A percentile compares a stretch with the other conserved stretches of the same genome.
These are phyloP conservation scores for Cinara cedri DNA, from an alignment of 2,888 invertebrate genomes.

Conservation along the genomic window DNA sequence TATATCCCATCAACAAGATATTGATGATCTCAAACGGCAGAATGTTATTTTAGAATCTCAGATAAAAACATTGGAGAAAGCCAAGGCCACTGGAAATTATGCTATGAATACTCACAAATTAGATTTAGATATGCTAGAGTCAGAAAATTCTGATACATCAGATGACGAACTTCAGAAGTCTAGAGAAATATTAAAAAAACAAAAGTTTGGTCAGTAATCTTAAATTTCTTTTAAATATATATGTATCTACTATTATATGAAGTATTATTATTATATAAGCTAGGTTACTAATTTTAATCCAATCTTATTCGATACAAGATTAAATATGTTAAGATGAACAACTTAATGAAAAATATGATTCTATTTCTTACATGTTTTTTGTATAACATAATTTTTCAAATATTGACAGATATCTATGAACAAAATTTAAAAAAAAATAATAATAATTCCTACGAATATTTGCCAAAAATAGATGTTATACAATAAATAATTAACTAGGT, in stretches of 20 bases:
- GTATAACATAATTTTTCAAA: slow-evolving; percentile 15
- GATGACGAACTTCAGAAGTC: slow-evolving; percentile 63
- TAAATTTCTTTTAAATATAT: slow-evolving; percentile 7
- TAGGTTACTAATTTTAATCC: slow-evolving; percentile 32
- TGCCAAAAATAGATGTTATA: background rate
- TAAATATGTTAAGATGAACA: slow-evolving; percentile 3
- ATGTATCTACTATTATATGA: slow-evolving; percentile 25
- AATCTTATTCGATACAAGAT: slow-evolving; percentile 29
- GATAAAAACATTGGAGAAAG: slow-evolving; percentile 84
- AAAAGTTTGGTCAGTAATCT: slow-evolving; percentile 53
- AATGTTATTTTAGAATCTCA: slow-evolving; percentile 88
- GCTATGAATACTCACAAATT: slow-evolving; percentile 67
- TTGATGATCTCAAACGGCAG: slow-evolving; percentile 90
- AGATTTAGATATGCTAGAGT: slow-evolving; percentile 63
- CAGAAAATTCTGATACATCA: slow-evolving; percentile 68
- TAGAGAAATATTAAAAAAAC: slow-evolving; percentile 58
- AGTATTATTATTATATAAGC: no score
- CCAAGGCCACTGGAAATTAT: slow-evolving; percentile 78
- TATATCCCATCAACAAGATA: slow-evolving; percentile 89
- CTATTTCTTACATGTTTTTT: slow-evolving; percentile 22
- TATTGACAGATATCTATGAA: slow-evolving; percentile 19
- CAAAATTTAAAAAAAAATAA: slow-evolving; percentile 20
- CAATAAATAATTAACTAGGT: background rate
- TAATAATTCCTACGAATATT: background rate
- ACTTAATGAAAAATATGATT: slow-evolving; percentile 17